These are phyloP conservation scores for Noctua janthe DNA, from an alignment of 2,888 invertebrate genomes.

Conservation along the genomic window DNA sequence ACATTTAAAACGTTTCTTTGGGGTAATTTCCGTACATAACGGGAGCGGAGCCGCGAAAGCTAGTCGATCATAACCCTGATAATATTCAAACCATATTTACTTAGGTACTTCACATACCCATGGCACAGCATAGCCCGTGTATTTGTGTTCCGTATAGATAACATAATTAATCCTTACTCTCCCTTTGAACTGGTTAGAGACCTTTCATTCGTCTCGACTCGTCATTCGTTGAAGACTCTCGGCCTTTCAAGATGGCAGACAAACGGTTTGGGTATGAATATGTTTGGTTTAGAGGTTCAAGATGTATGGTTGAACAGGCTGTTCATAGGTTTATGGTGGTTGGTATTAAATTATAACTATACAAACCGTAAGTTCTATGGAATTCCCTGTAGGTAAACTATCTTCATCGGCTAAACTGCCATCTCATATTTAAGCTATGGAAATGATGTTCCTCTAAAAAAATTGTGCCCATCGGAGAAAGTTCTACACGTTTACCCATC, in stretches of 20 bases:
- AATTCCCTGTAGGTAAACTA: too few relatives aligned
- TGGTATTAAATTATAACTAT: neutral
- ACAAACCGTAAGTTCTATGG: too few relatives aligned
- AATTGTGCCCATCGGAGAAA: too few relatives aligned
- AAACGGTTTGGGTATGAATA: neutral
- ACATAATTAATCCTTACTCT: slow-evolving; percentile 31
- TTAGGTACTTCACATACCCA: neutral
- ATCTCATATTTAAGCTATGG: too few relatives aligned
- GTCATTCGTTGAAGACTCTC: slow-evolving; percentile 28
- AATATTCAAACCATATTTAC: slow-evolving; percentile 11
- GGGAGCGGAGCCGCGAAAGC: too few relatives aligned
- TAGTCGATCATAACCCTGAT: neutral
- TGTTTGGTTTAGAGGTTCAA: neutral
- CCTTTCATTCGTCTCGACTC: slow-evolving; percentile 19
- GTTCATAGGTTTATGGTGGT: neutral
- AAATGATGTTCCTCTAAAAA: too few relatives aligned
- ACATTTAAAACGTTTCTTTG: too few relatives aligned
- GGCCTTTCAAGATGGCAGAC: slow-evolving; percentile 21
- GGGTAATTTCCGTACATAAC: too few relatives aligned
- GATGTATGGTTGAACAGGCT: neutral
- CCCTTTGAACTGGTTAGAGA: slow-evolving; percentile 24
- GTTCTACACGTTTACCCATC: too few relatives aligned
- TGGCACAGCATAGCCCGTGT: neutral
- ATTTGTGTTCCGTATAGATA: slow-evolving; percentile 25
- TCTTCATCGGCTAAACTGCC: too few relatives aligned